phyloP scores from a whole-genome alignment of 2,797 vertebrate species.

The Cetoscarus ocellatus region DNA sequence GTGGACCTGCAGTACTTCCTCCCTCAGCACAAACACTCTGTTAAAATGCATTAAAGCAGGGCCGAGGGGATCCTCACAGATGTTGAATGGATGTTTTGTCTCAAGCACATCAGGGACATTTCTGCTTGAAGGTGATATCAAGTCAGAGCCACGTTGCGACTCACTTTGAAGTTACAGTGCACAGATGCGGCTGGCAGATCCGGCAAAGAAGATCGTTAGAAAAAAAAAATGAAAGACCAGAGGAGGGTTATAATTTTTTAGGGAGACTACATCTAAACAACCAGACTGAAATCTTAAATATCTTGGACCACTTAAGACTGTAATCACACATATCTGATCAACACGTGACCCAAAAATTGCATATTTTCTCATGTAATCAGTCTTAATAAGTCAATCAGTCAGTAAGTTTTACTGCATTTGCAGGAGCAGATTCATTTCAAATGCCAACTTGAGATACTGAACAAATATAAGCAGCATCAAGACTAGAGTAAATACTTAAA shows the following conservation, averaged over 20 bases:
- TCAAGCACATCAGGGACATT: slow-evolving; percentile 55
- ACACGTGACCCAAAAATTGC: not conserved
- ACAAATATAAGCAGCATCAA: too few species aligned
- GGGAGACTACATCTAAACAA: not conserved
- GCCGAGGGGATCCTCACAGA: slow-evolving; percentile 74
- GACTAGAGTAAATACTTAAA: too few species aligned
- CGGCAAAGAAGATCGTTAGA: slow-evolving; percentile 44
- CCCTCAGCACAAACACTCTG: slow-evolving; percentile 26
- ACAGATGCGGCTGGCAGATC: slow-evolving; percentile 70
- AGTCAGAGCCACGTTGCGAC: slow-evolving; percentile 64
- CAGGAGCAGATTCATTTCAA: too few species aligned
- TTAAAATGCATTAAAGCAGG: slow-evolving; percentile 64
- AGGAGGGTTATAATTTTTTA: slow-evolving; percentile 3
- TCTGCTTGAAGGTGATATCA: slow-evolving; percentile 74
- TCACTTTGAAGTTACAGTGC: slow-evolving; percentile 66
- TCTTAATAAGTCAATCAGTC: too few species aligned
- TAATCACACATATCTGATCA: not conserved
- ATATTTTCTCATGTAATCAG: not conserved
- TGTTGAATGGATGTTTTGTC: slow-evolving; percentile 77
- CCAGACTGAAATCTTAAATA: not conserved
- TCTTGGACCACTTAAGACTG: not conserved
- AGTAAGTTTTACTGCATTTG: too few species aligned
- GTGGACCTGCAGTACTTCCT: slow-evolving; percentile 52
- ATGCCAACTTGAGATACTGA: too few species aligned
- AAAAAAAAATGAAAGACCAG: slow-evolving; percentile 34